phyloP scores from a whole-genome alignment of 2,888 invertebrate genomes.

The Athalia rosae region DNA sequence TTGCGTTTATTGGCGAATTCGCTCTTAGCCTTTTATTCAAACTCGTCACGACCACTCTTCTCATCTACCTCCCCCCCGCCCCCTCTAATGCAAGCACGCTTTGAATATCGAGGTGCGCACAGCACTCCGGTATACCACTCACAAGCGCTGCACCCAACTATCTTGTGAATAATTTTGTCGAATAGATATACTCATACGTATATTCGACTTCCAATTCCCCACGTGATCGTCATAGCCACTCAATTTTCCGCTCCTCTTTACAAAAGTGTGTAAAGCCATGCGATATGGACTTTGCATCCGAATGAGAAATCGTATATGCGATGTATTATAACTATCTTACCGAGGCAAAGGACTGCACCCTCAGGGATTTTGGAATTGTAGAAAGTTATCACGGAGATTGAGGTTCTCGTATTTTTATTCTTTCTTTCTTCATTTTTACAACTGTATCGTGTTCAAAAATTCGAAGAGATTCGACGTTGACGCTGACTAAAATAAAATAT shows the following conservation, averaged over 20 bases:
- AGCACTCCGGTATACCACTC: not conserved
- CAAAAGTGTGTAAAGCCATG: too few relatives aligned
- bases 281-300: slow-evolving; percentile 9
- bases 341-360: slow-evolving; percentile 29
- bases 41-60: slow-evolving; percentile 28
- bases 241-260: not conserved
- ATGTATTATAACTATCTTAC: too few relatives aligned
- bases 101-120: slow-evolving; percentile 29
- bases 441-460: not conserved
- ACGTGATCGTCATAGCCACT: slow-evolving; percentile 1
- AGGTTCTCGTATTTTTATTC: not conserved
- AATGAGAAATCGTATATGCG: slow-evolving; percentile 5
- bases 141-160: not conserved
- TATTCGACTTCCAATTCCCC: slow-evolving; percentile 23
- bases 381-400: slow-evolving; percentile 37
- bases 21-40: slow-evolving; percentile 11
- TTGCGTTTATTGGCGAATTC: not conserved
- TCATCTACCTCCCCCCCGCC: not conserved
- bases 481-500: too few relatives aligned
- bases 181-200: not conserved
- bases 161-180: slow-evolving; percentile 22
- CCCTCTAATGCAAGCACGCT: not conserved
- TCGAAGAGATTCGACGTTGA: too few relatives aligned
- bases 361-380: slow-evolving; percentile 32
- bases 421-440: not conserved